Evolutionary conservation across 2,888 invertebrate species (phyloP), one percentile per base, ranked within the genome.

Genomic region (Zootermopsis nevadensis): DNA sequence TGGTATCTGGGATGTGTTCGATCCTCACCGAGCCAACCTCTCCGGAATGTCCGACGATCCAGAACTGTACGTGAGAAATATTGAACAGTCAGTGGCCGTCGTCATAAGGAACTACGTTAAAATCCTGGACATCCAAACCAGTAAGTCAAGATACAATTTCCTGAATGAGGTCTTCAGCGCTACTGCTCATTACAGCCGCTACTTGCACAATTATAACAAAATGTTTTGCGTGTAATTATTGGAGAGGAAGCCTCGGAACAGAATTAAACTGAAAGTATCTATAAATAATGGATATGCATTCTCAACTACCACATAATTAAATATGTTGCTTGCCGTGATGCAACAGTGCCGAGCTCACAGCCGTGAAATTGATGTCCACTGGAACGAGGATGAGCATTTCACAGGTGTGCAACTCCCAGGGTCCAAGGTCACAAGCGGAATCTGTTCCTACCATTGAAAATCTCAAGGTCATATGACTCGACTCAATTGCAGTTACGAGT

Each of bases 51-150:
- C 96, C 48, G 91, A 91, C 31, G 94, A 95, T 87, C 89, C 92
- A n/a, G 93, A 94, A 66, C 93, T 96, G 83, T 96, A 95, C 88
- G 96, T 95, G 55, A 93, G 95, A 83, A 96, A 96, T 89, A 94
- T 96, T 86, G 96, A 96, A 89, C 96, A 96, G 89, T 94, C 94
- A 30, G 95, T 97, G 85, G 95, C 95, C 81, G 95, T 97, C 27
- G 94, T 94, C 87, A 95, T 96, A 86, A 93, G 94, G 87, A 96
- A 96, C 89, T 95, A 95, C 88, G 91, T 92, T 86, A 92, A 93
- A 87, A 83, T 86, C 77, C 90, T 91, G 3, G 91, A 91, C 86
- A 91, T 87, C 60, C 86, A 89, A 86, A 90, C 91, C 86, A 89
- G 92, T 92, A 87, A 91, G 91, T 90, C n/a, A 86, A 38, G 53